Base-by-base conservation (phyloP, 2,113 vertebrate genomes). In the Corythoichthys intestinalis region DNA sequence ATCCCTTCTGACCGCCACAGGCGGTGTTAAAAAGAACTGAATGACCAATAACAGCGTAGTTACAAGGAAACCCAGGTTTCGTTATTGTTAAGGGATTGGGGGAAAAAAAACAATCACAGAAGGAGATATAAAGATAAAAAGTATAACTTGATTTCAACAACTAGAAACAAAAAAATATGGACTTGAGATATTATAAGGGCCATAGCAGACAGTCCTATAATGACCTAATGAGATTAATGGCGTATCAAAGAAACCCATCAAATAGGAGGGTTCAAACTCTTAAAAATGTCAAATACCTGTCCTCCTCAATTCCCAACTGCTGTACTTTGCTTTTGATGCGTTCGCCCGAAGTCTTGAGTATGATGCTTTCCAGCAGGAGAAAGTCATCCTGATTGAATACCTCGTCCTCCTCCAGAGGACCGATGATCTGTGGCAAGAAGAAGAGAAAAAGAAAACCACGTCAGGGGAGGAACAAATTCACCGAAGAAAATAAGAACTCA, bases 351-450 rank as follows among this genome's bases (percentile, higher is more conserved):
- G 96, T 98, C 87, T 97, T 98, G 6, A 96, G 74, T 72, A 98
- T 95, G 79, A 99, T 95, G 80, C 93, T 99, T 87, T 98, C 97
- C 70, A 99, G 82, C 39, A 99, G 94, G 72, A 97, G 93, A 77
- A 98, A 98, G 87, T 99, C 97, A 1, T 98, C 96, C 77, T 98
- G 97, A 83, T 98, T 99, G 85, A 99, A 99, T 78, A 97, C 89
- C 85, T 98, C 97, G 4, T 82, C 87, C 17, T 95, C 92, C 47
- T 94, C 93, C 75, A 98, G 86, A 0, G 96, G 97, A 44, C 97
- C 97, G 71, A 98, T 95, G 76, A 99, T 91, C 97, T 98, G 84
- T 20, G 37, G n/a, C 49, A 13, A 10, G 64, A 65, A 66, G 0
- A 48, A 61, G 6, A 20, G 15, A 39, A 5, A 58, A 37, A 2